phyloP scores from a whole-genome alignment of 2,113 vertebrate genomes.

The Astur gentilis region DNA sequence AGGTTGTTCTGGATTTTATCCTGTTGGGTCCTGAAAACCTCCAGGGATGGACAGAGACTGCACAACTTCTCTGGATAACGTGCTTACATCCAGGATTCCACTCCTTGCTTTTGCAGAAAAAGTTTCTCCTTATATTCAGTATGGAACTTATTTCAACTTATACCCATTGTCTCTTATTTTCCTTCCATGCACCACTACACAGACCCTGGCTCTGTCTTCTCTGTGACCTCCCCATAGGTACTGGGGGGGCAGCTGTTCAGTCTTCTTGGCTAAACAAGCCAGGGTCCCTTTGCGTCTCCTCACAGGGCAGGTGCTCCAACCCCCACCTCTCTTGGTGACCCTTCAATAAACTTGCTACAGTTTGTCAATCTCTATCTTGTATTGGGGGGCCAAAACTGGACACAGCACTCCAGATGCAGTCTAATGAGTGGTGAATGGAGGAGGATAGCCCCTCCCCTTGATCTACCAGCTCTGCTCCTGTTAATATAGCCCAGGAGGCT shows the following conservation, averaged over 20 bases:
- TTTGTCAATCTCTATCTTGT: neutral
- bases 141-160: neutral
- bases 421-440: neutral
- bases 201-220: neutral
- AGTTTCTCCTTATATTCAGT: neutral
- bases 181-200: neutral
- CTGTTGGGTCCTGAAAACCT: neutral
- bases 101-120: neutral
- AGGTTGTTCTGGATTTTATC: neutral
- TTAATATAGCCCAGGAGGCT: neutral
- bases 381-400: neutral
- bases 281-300: neutral
- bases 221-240: neutral
- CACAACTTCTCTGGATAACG: neutral
- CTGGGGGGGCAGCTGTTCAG: fast-evolving
- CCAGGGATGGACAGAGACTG: neutral
- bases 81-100: neutral
- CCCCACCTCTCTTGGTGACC: neutral
- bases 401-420: neutral
- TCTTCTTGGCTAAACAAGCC: neutral
- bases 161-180: neutral
- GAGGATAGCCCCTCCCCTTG: neutral
- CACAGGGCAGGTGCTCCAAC: neutral
- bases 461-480: neutral
- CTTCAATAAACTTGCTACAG: neutral